phyloP scores from a whole-genome alignment of 2,113 vertebrate species.

The Columba livia region DNA sequence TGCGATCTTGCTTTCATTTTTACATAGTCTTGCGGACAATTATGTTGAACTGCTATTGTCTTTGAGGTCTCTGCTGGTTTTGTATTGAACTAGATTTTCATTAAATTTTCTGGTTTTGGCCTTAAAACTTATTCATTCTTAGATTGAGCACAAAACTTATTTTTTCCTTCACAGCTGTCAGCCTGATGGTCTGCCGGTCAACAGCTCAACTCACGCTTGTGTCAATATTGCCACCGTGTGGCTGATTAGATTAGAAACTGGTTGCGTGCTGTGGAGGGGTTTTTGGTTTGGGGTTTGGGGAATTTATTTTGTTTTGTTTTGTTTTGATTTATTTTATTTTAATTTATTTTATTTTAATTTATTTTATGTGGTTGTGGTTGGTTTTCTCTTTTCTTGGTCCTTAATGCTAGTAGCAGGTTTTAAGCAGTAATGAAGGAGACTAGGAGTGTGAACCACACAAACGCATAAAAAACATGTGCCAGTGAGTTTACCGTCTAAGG shows the following conservation, averaged over 20 bases:
- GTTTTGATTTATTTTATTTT: too few species aligned
- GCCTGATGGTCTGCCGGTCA: not conserved
- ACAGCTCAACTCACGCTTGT: not conserved
- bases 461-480: not conserved
- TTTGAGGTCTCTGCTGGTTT: not conserved
- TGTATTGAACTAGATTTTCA: not conserved
- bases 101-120: not conserved
- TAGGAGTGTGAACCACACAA: not conserved
- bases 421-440: not conserved
- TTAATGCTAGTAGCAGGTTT: not conserved
- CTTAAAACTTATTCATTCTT: not conserved
- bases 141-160: not conserved
- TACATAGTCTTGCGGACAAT: not conserved
- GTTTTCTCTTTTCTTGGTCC: not conserved
- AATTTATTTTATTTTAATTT: too few species aligned
- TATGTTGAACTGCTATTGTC: not conserved
- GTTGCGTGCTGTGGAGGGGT: too few species aligned
- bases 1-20: not conserved
- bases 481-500: not conserved
- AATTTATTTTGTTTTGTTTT: too few species aligned
- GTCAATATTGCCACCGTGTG: constrained; percentile 57
- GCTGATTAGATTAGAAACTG: not conserved
- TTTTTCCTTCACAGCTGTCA: not conserved
- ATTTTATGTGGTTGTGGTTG: too few species aligned
- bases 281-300: not conserved